Conservation (phyloP, 2,113 vertebrate species). For the Ellobius talpinus region DNA sequence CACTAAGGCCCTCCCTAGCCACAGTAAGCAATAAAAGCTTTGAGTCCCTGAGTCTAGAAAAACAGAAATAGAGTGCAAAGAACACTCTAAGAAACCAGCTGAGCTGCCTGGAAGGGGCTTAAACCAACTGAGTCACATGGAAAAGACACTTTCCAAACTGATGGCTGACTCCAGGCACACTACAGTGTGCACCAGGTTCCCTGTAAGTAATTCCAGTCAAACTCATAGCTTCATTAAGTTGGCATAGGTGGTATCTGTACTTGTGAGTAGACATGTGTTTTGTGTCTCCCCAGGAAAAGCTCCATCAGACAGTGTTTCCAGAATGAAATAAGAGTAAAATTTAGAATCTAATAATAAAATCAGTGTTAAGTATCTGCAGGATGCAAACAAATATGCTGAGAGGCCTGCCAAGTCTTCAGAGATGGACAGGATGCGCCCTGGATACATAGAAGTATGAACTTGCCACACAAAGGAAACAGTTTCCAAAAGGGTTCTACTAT, state of each 20-base stretch:
- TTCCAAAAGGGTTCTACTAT: not conserved
- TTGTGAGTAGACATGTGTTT: not conserved
- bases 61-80: not conserved
- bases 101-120: not conserved
- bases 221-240: too few relatives aligned
- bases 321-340: constrained; percentile 48
- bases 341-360: constrained; percentile 48
- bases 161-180: not conserved
- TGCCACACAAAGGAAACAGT: not conserved
- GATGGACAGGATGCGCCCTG: not conserved
- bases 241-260: not conserved
- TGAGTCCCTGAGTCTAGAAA: not conserved
- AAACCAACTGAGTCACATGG: not conserved
- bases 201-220: not conserved
- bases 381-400: constrained; percentile 33
- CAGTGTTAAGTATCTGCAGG: constrained; percentile 5
- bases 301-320: not conserved
- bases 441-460: not conserved
- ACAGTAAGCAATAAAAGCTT: not conserved
- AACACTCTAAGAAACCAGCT: not conserved
- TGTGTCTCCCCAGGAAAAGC: not conserved
- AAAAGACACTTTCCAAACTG: not conserved
- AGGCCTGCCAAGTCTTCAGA: not conserved
- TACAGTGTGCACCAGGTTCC: not conserved
- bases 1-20: not conserved